Percentiles rank a stretch among this genome's conserved stretches.
These are phyloP conservation scores for Catocala fraxini DNA, from an alignment of 2,888 invertebrate species.

Conservation along the genomic window DNA sequence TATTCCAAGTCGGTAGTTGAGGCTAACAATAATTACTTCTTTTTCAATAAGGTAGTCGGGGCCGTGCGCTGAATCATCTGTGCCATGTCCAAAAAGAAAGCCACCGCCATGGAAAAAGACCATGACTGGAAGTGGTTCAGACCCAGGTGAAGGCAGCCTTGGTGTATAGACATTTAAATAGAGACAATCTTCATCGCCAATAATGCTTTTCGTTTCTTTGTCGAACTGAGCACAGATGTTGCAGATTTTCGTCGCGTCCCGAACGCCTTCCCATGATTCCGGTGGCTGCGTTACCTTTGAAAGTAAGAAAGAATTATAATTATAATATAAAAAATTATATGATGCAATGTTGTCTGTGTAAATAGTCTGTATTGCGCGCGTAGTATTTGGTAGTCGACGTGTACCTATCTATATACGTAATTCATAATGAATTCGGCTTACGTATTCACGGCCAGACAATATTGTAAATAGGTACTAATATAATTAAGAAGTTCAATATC, in stretches of 20 bases:
- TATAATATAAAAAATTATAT: too few relatives aligned
- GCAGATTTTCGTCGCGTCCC: conserved; percentile 89
- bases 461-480: too few relatives aligned
- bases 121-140: conserved; percentile 73
- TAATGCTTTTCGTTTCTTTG: conserved; percentile 79
- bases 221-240: conserved; percentile 89
- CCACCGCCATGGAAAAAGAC: conserved; percentile 83
- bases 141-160: conserved; percentile 60
- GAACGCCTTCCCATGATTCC: conserved; percentile 87
- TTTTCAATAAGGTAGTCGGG: conserved; percentile 80
- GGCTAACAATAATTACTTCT: conserved; percentile 75
- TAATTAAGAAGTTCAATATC: too few relatives aligned
- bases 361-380: too few relatives aligned
- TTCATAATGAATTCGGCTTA: too few relatives aligned
- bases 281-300: conserved; percentile 74
- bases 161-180: conserved; percentile 91
- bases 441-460: too few relatives aligned
- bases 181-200: conserved; percentile 89
- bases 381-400: too few relatives aligned
- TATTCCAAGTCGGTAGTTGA: conserved; percentile 81
- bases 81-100: conserved; percentile 78
- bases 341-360: too few relatives aligned
- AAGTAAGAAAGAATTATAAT: conserved; percentile 22
- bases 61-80: conserved; percentile 72
- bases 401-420: too few relatives aligned